Base-by-base conservation (phyloP, 2,797 vertebrate species). In the Ctenochaetus hawaiiensis region DNA sequence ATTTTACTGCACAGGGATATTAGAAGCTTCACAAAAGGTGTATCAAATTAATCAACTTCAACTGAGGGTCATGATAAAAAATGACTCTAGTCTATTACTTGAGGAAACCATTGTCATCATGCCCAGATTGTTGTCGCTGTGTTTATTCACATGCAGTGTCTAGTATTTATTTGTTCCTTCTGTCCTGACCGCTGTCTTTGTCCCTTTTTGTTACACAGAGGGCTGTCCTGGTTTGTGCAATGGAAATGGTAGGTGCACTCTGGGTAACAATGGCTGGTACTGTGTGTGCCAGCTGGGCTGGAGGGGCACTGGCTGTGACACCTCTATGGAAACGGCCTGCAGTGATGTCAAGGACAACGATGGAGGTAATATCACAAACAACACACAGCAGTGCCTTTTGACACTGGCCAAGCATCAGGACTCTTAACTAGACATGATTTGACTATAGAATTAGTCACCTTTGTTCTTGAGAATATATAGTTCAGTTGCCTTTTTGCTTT, bases 271-370 rank as follows among this genome's bases (percentile, higher is more conserved):
- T 11, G 98, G 98, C 88, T 99, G 98, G 98, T 97, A 98, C 93
- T 99, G 98, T 6, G 96, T 99, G 91, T 99, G 98, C 94, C 97
- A 99, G 94, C 96, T 98, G 93, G 98, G 98, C 92, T 99, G 98
- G 98, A 96, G 98, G 93, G 98, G 98, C 87, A 91, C 93, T 0
- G 98, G 97, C 88, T 99, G 98, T 22, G 98, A 99, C 87, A 99
- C 97, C 5, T 97, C 98, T 83, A 99, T 99, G 97, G 98, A 99
- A 94, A 99, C 98, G 0, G 96, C 97, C 37, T 99, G 98, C 67
- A 95, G 96, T 11, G 98, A 99, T 41, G 93, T 95, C 89, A 99
- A 99, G 91, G 98, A 99, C 96, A 99, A 99, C 30, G 98, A 99
- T 6, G 97, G 96, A 97, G 98, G 98, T 99, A 97, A 92, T 95